phyloP scores from a whole-genome alignment of 2,888 invertebrate genomes.

The Ochropleura leucogaster region DNA sequence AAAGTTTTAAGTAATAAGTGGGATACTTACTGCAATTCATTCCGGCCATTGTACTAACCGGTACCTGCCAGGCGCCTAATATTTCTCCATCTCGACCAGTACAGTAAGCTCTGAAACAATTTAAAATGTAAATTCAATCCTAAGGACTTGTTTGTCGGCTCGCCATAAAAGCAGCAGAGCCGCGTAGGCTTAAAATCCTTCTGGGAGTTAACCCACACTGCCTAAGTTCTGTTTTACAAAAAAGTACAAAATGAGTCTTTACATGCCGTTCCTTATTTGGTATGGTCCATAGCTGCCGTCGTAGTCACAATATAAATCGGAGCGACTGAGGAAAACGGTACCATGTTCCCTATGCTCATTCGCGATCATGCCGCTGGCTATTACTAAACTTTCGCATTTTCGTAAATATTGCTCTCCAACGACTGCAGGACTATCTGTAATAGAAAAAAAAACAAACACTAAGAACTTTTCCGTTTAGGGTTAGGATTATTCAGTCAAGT shows the following conservation, averaged over 20 bases:
- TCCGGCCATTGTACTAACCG: constrained; percentile 76
- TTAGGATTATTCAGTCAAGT: not conserved
- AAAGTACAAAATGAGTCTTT: constrained; percentile 72
- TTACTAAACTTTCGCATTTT: constrained; percentile 92
- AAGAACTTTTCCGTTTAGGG: not conserved
- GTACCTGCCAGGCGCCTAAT: constrained; percentile 89
- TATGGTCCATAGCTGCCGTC: constrained; percentile 92
- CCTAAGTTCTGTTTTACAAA: not conserved
- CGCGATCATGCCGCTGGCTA: constrained; percentile 88
- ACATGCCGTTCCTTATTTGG: constrained; percentile 90
- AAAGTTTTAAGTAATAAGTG: not conserved
- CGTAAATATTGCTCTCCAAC: constrained; percentile 91
- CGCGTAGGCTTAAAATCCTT: not conserved
- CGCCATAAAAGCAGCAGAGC: not conserved
- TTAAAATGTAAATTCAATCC: not conserved
- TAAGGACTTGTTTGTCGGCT: not conserved
- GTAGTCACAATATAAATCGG: constrained; percentile 90
- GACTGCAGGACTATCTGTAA: constrained; percentile 81
- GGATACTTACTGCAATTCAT: constrained; percentile 91
- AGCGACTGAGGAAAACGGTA: constrained; percentile 88
- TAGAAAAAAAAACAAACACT: constrained; percentile 9
- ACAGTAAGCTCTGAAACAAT: constrained; percentile 89
- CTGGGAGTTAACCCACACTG: not conserved
- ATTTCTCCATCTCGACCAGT: constrained; percentile 91
- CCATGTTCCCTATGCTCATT: constrained; percentile 91